Evolutionary conservation across 2,888 invertebrate species (phyloP), one percentile per base, ranked within the genome.

Genomic region (Pharmacophagus antenor): DNA sequence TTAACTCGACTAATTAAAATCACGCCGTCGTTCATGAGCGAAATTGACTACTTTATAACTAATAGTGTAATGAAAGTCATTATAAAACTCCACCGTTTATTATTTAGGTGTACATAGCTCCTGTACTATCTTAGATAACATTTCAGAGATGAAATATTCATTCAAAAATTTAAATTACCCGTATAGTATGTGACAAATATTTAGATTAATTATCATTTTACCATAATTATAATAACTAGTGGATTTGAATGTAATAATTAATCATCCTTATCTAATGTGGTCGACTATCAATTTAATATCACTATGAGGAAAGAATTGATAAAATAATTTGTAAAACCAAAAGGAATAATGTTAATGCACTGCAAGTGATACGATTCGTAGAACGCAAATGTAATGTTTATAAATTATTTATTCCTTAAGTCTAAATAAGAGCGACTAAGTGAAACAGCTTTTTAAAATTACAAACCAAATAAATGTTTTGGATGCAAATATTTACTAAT

Each of bases 1-100:
- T 63, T 65, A 63, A 71, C 65, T 63, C 67, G 59, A 62, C 66
- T 68, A 70, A 69, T 70, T 72, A 73, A 74, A 73, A 74, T 68
- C 63, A 67, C 64, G 66, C 65, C 58, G 52, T 20, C 56, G 65
- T 54, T 64, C 66, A 63, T 64, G 62, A 51, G 53, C 51, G 23
- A 57, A 63, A 60, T 54, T 42, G 17, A 18, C 17, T 18, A 27
- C 37, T 44, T 56, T 52, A n/a, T 44, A 46, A n/a, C 4, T 42
- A 42, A 42, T 17, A 42, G 42, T 42, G 2, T 42, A 42, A 42
- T 42, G 17, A 42, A 42, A 1, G 15, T 42, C n/a, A 17, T 42
- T 17, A n/a, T 5, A 17, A 1, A 42, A 10, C 17, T 1, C 4
- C 4, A 17, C 7, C n/a, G 42, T 42, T 42, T 42, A 42, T 42